Percentiles rank a stretch among this genome's conserved stretches.
phyloP scores from a whole-genome alignment of 2,888 invertebrate species.

The Dicycla oo region DNA sequence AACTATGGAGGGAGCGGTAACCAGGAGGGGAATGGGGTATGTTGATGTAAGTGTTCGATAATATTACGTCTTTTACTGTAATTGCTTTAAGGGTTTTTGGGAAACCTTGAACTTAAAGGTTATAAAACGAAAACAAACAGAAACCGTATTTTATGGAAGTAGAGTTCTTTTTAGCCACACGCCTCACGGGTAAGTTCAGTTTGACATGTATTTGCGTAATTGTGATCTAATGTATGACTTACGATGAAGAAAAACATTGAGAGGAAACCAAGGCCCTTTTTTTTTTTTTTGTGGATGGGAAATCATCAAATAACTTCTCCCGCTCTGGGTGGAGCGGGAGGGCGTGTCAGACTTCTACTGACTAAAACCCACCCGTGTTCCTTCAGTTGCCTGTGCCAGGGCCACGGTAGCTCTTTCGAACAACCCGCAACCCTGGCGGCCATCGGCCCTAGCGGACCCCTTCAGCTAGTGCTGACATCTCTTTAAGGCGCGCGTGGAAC shows the following conservation, averaged over 20 bases:
- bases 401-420: too few species aligned
- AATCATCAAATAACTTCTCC: too few species aligned
- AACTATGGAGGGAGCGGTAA: slow-evolving; percentile 47
- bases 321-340: too few species aligned
- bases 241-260: background rate
- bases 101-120: slow-evolving; percentile 11
- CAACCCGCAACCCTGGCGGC: too few species aligned
- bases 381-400: too few species aligned
- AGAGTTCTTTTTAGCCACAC: background rate
- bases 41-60: slow-evolving; percentile 23
- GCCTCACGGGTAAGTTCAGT: background rate
- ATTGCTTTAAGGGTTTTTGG: too few species aligned
- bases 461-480: too few species aligned
- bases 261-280: background rate
- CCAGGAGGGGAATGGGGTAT: slow-evolving; percentile 32
- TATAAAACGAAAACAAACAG: background rate
- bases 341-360: too few species aligned
- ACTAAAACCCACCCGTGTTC: too few species aligned
- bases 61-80: slow-evolving; percentile 2
- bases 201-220: background rate
- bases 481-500: too few species aligned
- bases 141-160: background rate
- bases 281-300: too few species aligned
- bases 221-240: background rate
- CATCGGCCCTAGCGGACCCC: too few species aligned